Evolutionary conservation across 2,113 vertebrate genomes (phyloP).

Genomic region (Ascaphus truei): DNA sequence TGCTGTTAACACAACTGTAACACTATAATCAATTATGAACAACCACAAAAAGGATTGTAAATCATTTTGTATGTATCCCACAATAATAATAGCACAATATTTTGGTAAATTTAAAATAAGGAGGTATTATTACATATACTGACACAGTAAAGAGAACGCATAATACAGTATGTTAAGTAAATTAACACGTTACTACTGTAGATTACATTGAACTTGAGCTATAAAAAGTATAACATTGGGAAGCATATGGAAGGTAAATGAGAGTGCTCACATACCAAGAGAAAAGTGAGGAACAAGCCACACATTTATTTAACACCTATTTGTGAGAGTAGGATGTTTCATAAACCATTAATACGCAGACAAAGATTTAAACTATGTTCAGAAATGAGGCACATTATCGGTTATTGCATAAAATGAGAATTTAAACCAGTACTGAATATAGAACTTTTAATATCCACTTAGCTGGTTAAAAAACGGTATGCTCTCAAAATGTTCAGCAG

Average conservation of each 20-base stretch:
- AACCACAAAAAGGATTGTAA: no score
- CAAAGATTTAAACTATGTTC: neutral
- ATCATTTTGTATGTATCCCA: no score
- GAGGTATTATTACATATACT: no score
- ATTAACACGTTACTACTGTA: no score
- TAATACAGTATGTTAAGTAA: no score
- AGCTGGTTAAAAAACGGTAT: no score
- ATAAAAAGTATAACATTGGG: neutral
- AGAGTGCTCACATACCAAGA: conserved; percentile 1
- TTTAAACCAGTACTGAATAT: conserved; percentile 8
- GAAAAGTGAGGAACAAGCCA: neutral
- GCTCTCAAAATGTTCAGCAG: neutral
- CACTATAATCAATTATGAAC: no score
- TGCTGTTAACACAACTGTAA: no score
- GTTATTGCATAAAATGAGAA: conserved; percentile 12
- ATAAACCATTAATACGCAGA: neutral
- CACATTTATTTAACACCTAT: conserved; percentile 5
- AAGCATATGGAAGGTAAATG: conserved; percentile 10
- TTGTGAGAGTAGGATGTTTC: neutral
- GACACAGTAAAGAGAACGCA: no score
- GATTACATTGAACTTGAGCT: neutral
- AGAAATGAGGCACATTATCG: neutral
- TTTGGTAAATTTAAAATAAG: no score
- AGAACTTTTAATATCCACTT: neutral
- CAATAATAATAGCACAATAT: no score